A percentile compares a stretch with the other conserved stretches of the same genome.
These are phyloP conservation scores for Axis porcinus DNA, from an alignment of 2,113 vertebrate species.

Conservation along the genomic window DNA sequence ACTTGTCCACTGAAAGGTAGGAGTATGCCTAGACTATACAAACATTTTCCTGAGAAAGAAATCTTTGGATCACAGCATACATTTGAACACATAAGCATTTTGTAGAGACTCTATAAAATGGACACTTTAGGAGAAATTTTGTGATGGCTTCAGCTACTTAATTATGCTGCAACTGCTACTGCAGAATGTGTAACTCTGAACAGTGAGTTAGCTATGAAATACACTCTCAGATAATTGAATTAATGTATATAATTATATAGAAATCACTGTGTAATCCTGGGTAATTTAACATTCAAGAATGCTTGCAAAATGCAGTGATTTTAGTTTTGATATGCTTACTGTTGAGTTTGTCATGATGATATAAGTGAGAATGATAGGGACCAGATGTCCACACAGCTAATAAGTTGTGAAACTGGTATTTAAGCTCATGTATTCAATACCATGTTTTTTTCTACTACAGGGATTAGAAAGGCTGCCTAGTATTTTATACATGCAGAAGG, in stretches of 20 bases:
- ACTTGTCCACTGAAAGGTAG: not conserved
- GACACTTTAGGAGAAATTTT: not conserved
- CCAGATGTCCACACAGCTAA: slow-evolving; percentile 35
- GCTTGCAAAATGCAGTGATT: slow-evolving; percentile 18
- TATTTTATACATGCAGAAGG: not conserved
- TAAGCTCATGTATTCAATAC: not conserved
- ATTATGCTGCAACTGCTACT: not conserved
- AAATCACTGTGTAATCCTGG: not conserved
- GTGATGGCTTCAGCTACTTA: not conserved
- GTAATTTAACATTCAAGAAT: slow-evolving; percentile 41
- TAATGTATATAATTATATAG: slow-evolving; percentile 48
- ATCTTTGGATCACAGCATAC: not conserved
- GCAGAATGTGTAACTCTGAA: not conserved
- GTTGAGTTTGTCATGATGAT: not conserved
- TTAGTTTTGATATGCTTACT: slow-evolving; percentile 20
- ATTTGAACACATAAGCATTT: not conserved
- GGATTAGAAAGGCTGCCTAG: not conserved
- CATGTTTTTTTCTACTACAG: not conserved
- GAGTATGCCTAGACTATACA: not conserved
- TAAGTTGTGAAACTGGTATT: slow-evolving; percentile 24
- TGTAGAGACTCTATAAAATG: not conserved
- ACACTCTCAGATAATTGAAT: slow-evolving; percentile 35
- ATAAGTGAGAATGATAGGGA: not conserved
- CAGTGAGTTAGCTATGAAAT: slow-evolving; percentile 13
- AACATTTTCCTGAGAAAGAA: not conserved